Conservation (phyloP, 2,797 vertebrate genomes). For the Sparidentex hasta region DNA sequence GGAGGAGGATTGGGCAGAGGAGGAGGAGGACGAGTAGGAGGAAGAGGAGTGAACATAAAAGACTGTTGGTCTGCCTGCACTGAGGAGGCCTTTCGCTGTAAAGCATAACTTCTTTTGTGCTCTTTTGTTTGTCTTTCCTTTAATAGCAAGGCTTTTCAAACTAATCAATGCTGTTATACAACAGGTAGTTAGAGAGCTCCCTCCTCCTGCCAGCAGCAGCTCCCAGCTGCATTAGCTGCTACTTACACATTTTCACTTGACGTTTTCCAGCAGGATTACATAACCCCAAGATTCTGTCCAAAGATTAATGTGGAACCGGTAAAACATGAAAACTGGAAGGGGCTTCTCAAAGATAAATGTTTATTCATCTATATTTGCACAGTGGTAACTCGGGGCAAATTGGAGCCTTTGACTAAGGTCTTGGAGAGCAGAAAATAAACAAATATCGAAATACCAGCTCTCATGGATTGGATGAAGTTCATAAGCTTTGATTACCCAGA, state of each 20-base stretch:
- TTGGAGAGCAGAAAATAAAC: constrained; percentile 49
- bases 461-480: constrained; percentile 31
- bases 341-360: constrained; percentile 54
- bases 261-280: constrained; percentile 63
- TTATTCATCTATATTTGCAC: constrained; percentile 56
- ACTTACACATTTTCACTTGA: constrained; percentile 54
- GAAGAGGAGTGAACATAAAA: constrained; percentile 59
- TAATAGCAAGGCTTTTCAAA: constrained; percentile 67
- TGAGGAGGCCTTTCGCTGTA: constrained; percentile 46
- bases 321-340: constrained; percentile 53
- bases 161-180: constrained; percentile 82
- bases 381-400: constrained; percentile 31
- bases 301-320: constrained; percentile 60
- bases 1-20: constrained; percentile 34
- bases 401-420: constrained; percentile 29
- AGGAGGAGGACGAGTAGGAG: constrained; percentile 50
- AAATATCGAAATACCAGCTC: constrained; percentile 28
- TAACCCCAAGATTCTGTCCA: constrained; percentile 58
- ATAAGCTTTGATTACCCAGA: constrained; percentile 26
- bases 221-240: constrained; percentile 55
- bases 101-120: constrained; percentile 57
- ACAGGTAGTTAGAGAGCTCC: constrained; percentile 66
- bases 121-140: constrained; percentile 70
- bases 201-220: constrained; percentile 60
- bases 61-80: constrained; percentile 40